Percentiles rank a stretch among this genome's conserved stretches.
Evolutionary conservation across 2,113 vertebrate genomes (phyloP).

Genomic region (Oophaga pumilio): DNA sequence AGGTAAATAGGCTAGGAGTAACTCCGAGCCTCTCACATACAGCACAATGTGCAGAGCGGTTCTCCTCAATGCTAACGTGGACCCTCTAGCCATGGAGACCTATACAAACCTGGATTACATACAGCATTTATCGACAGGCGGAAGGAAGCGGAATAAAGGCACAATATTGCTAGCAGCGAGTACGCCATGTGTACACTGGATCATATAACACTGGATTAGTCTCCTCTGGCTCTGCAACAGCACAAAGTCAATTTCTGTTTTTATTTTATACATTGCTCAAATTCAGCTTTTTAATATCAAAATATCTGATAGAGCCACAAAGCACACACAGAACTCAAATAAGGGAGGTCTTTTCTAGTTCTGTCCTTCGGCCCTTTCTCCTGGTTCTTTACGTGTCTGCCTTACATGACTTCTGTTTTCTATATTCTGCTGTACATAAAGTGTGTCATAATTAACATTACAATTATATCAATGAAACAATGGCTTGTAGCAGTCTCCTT

Average conservation of each 20-base stretch:
- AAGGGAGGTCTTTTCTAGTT: neutral
- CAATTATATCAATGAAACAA: too few species aligned
- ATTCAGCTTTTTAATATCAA: neutral
- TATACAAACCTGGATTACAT: neutral
- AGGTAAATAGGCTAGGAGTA: constrained; percentile 24
- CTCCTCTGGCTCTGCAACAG: neutral
- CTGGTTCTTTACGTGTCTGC: neutral
- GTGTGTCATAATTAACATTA: too few species aligned
- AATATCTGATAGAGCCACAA: neutral
- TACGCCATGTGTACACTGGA: neutral
- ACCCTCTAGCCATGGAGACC: constrained; percentile 20
- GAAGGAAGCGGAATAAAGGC: constrained; percentile 3
- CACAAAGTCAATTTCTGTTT: neutral
- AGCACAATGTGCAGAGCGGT: constrained; percentile 18
- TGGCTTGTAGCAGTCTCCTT: too few species aligned
- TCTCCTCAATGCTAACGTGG: neutral
- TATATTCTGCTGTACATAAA: too few species aligned
- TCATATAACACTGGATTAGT: neutral
- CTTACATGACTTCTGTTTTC: neutral
- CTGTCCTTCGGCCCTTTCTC: neutral
- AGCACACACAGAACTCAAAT: neutral
- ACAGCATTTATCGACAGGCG: constrained; percentile 9
- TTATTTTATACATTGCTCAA: neutral
- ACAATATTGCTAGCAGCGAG: neutral
- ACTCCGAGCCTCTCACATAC: neutral